Evolutionary conservation across 2,888 invertebrate species (phyloP).

Genomic region (Chloroclystis v-ata): DNA sequence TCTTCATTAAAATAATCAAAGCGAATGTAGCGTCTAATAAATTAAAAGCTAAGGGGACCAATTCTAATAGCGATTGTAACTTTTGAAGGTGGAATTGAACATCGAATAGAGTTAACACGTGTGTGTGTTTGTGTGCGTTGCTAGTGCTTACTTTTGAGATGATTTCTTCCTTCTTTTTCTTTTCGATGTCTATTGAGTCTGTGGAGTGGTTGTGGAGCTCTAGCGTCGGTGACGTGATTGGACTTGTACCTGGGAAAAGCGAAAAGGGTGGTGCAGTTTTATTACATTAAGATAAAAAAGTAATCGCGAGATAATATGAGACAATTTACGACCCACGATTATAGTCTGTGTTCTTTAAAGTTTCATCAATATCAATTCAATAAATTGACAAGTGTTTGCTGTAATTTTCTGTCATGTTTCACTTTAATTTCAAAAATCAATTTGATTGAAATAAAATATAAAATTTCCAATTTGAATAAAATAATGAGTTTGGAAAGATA

Average conservation of each 20-base stretch:
- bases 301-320: too few species aligned
- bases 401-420: too few species aligned
- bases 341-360: too few species aligned
- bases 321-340: too few species aligned
- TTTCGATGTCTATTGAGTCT: constrained; percentile 84
- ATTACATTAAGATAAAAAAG: neutral
- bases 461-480: too few species aligned
- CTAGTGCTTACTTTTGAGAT: constrained; percentile 72
- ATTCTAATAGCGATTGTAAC: constrained; percentile 44
- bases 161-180: constrained; percentile 82
- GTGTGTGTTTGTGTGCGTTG: constrained; percentile 25
- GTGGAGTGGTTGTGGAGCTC: constrained; percentile 87
- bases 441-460: too few species aligned
- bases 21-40: constrained; percentile 19
- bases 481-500: neutral
- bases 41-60: constrained; percentile 39
- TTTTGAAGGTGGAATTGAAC: constrained; percentile 37
- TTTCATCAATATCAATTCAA: too few species aligned
- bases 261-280: constrained; percentile 3
- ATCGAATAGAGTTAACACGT: constrained; percentile 47
- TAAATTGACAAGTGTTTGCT: too few species aligned
- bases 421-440: too few species aligned
- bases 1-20: constrained; percentile 22
- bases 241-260: constrained; percentile 80
- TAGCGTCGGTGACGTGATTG: constrained; percentile 83